Base-by-base conservation (phyloP, 2,113 vertebrate genomes). In the Setophaga kirtlandii region DNA sequence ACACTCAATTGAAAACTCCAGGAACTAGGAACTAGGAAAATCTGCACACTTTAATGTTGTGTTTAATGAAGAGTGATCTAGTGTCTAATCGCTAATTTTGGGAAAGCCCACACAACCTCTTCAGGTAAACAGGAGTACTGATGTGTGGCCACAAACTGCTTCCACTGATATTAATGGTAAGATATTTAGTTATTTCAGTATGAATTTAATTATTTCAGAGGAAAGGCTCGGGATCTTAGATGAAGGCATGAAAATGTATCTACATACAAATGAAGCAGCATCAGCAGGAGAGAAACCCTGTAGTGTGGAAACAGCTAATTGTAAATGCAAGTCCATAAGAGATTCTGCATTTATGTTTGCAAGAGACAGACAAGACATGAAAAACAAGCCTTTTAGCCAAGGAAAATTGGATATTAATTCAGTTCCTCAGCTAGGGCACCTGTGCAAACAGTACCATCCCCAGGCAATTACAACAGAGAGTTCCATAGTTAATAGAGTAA, bases 381-480 rank as follows among this genome's bases (percentile, higher is more conserved):
- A 92, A 93, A 94, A 65, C 64, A 93, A 93, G 28, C 19, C 39
- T 90, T 88, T 94, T 35, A 88, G 90, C 71, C 88, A 95, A 87
- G 44, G 31, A 95, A 94, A 95, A 93, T 37, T 37, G 25, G 81
- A 62, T 94, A 95, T 96, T 91, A 91, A 90, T 95, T 86, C 83
- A 69, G 50, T 56, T 90, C 19, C 60, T 50, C 52, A 75, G 80
- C 64, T 84, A 64, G 39, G 35, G 14, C 88, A 96, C 92, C 93
- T 97, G 86, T 81, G 63, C 73, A 96, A 96, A 96, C 65, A 93
- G 73, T 69, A 62, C 11, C 58, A 83, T 67, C 89, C 60, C 46
- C 39, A 68, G 74, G 74, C 53, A 86, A 42, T 69, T 76, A 79
- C 83, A 93, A 62, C 25, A 88, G 39, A 89, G 14, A 75, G 60